A percentile compares a stretch with the other conserved stretches of the same genome.
Evolutionary conservation across 2,113 vertebrate species (phyloP).

Genomic region (Tursiops truncatus): DNA sequence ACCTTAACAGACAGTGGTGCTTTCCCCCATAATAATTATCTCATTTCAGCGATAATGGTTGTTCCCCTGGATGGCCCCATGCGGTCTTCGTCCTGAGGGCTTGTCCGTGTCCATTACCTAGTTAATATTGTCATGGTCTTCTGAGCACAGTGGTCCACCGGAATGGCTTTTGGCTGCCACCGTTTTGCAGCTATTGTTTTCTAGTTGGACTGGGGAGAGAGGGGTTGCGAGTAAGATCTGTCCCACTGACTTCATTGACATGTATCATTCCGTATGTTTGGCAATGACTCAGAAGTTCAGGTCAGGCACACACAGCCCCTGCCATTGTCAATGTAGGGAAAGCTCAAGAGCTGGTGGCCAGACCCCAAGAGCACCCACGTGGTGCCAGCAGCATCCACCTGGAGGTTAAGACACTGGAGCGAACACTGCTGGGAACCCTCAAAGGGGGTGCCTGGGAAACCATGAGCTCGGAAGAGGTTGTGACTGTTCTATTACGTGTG

Average conservation of each 20-base stretch:
- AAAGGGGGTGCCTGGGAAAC: not conserved
- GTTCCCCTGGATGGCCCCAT: fast-evolving
- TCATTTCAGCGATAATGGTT: fast-evolving
- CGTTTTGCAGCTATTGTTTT: not conserved
- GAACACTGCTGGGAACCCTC: fast-evolving
- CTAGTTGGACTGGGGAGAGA: not conserved
- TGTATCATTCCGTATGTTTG: not conserved
- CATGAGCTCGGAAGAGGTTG: not conserved
- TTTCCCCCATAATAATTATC: fast-evolving
- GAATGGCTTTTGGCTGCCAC: not conserved
- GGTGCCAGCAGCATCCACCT: fast-evolving
- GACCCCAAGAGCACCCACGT: fast-evolving
- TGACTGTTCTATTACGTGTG: not conserved
- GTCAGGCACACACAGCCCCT: too few relatives aligned
- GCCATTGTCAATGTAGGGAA: not conserved
- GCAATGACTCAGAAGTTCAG: not conserved
- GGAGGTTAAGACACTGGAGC: fast-evolving
- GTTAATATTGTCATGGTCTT: not conserved
- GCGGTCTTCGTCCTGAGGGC: fast-evolving
- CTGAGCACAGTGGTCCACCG: fast-evolving
- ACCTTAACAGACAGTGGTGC: not conserved
- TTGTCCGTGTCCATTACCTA: not conserved
- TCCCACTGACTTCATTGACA: not conserved
- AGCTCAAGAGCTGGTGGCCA: not conserved
- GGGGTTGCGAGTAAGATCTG: fast-evolving